Base-by-base conservation (phyloP, 1,140 invertebrate genomes). In the Idris sp. region DNA sequence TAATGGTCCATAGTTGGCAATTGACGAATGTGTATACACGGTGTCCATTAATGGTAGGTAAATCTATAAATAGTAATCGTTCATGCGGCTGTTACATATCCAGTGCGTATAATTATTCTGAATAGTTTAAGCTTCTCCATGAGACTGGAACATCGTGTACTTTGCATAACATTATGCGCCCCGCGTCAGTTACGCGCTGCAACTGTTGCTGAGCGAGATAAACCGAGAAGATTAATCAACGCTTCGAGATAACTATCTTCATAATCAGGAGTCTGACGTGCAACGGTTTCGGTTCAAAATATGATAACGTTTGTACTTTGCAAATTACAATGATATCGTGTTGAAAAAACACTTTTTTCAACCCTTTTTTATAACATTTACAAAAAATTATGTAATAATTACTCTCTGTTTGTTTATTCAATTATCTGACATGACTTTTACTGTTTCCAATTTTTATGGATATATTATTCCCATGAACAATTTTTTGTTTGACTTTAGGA, bases 101-200 rank as follows among this genome's bases (percentile, higher is more conserved):
- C 67, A 48, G 31, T 25, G 65, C 44, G 54, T 74, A 74, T 74
- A 76, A 79, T 79, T 79, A 79, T 79, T 76, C 78, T 68, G 74
- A 77, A 76, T 79, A 77, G 78, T 68, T 71, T 59, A 65, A 76
- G 65, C 72, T 62, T 68, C 71, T 75, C 59, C 78, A 67, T 43
- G 74, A 76, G 77, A 79, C 74, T 79, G 74, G 77, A 79, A 79
- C 74, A 79, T 56, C 69, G 74, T 74, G 67, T 76, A 77, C 74
- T 79, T 79, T 79, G 77, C 78, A 79, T 79, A 77, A 77, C 65
- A 79, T 79, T 77, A 79, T 48, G 61, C 58, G 35, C 46, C 38
- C 62, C 68, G 71, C 48, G 71, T 73, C 51, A 67, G 74, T 72
- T 76, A 76, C 51, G 77, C 65, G 44, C 46, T 56, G 74, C 26